Evolutionary conservation across 2,797 vertebrate species (phyloP).

Genomic region (Characodon lateralis): DNA sequence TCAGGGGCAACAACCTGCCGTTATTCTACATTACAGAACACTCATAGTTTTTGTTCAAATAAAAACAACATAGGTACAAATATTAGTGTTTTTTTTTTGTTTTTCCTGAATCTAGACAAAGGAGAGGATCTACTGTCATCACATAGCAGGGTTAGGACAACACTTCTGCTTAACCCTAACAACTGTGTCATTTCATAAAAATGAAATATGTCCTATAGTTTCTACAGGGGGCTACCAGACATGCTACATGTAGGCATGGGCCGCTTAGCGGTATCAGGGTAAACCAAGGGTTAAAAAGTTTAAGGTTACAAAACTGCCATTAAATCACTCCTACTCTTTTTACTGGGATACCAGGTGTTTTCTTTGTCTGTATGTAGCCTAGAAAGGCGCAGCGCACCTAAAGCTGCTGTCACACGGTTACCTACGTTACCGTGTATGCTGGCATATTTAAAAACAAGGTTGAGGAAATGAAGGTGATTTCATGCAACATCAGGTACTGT

Average conservation of each 20-base stretch:
- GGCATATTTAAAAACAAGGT: too few species aligned
- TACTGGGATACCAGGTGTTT: neutral
- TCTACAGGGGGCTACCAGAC: neutral
- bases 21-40: neutral
- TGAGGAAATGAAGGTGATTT: too few species aligned
- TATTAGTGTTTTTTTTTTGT: neutral
- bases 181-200: constrained; percentile 23
- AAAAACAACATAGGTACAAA: too few species aligned
- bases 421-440: neutral
- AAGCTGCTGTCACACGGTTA: neutral
- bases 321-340: neutral
- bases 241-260: neutral
- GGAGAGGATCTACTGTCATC: neutral
- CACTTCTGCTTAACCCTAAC: constrained; percentile 38
- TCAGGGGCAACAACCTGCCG: neutral
- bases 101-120: neutral
- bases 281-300: neutral
- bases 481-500: neutral
- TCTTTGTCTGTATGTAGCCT: neutral
- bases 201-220: neutral
- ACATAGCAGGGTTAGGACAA: constrained; percentile 15
- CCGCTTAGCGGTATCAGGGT: neutral
- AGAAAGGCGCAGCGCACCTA: neutral
- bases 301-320: neutral
- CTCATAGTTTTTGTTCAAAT: neutral